These are phyloP conservation scores for Cantharis flavilabris DNA, from an alignment of 2,888 invertebrate species.

Conservation along the genomic window DNA sequence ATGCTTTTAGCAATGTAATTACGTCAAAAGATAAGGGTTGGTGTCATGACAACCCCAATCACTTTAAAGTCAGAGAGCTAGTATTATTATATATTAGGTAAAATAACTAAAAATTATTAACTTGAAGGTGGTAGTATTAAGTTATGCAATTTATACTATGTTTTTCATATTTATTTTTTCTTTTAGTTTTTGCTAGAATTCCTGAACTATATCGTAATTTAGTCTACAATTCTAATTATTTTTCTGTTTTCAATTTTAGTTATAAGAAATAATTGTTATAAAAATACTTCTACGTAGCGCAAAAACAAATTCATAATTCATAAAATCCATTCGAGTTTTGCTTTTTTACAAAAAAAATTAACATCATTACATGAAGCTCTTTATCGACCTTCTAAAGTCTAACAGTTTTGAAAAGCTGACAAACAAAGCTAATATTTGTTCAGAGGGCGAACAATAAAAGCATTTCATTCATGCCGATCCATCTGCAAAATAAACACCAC, in stretches of 20 bases:
- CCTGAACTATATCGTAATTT: neutral
- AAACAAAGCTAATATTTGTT: slow-evolving; percentile 55
- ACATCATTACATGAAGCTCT: slow-evolving; percentile 41
- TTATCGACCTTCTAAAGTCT: slow-evolving; percentile 43
- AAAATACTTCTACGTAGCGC: neutral
- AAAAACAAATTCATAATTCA: neutral
- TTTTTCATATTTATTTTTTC: no score
- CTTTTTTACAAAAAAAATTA: slow-evolving; percentile 34
- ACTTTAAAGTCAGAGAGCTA: neutral
- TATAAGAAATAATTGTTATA: neutral
- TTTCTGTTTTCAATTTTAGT: neutral
- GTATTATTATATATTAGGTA: neutral
- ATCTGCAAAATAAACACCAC: slow-evolving; percentile 23
- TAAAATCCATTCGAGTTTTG: neutral
- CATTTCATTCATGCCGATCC: slow-evolving; percentile 47
- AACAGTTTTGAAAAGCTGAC: slow-evolving; percentile 49
- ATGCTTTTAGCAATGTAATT: slow-evolving; percentile 4
- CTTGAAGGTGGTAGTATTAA: no score
- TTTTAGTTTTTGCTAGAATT: neutral
- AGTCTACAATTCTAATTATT: neutral
- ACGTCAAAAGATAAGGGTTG: slow-evolving; percentile 7
- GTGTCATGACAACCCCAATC: slow-evolving; percentile 10
- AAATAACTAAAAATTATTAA: neutral
- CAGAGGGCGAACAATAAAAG: slow-evolving; percentile 53
- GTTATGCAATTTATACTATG: no score